Base-by-base conservation (phyloP, 2,888 invertebrate genomes). In the Ectemnius continuus region DNA sequence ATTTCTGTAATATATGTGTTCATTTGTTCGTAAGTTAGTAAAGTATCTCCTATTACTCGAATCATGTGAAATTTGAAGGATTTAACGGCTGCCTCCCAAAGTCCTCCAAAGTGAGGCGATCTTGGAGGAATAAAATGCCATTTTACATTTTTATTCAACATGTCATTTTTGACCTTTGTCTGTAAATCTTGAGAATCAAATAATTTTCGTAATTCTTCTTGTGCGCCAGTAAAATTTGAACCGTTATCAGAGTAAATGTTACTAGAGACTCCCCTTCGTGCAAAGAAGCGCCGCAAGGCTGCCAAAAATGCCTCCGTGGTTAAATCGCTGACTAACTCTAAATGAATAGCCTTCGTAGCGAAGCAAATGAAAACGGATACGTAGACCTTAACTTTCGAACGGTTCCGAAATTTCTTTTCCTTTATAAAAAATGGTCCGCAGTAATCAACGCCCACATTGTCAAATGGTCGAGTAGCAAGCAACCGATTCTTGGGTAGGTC, bases 101-200 rank as follows among this genome's bases (percentile, higher is more conserved):
- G 36, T 36, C 36, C 36, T 1, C 36, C 36, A 11, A 36, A 36
- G 8, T 36, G 36, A 23, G 86, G 70, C 63, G 90, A 90, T 61
- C 88, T 65, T 4, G 23, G 23, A 23, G 23, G 23, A 23, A 23
- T 23, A 3, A 23, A 23, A 23, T 23, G 23, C 23, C 23, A 23
- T 36, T 36, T 6, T 8, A 36, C 8, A 36, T 36, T 36, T 23
- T 23, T 23, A 23, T 3, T 23, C 3, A 3, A 23, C 23, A 36
- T 8, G 0, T 36, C 8, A 11, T 36, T 36, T 6, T 36, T 1
- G 1, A 8, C 36, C 36, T 36, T 36, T 8, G 36, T 1, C 36
- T 36, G 8, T 1, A 23, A 23, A 3, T 23, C 23, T 23, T 0
- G 23, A 3, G 23, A 2, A 3, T 23, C 8, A 8, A 36, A 8